phyloP scores from a whole-genome alignment of 2,113 vertebrate species.

The Pseudonaja textilis region DNA sequence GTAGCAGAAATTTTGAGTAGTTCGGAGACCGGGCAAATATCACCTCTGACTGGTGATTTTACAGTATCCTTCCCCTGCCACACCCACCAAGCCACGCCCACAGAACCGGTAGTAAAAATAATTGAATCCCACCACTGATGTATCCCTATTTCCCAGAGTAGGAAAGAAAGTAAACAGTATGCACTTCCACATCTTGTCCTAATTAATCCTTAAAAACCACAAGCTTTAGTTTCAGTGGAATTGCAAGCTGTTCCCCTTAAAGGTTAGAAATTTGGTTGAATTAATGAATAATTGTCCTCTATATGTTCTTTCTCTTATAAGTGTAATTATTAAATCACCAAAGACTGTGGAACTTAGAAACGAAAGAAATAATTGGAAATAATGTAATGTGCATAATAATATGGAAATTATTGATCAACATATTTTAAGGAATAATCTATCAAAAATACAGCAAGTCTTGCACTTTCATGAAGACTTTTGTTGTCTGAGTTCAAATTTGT shows the following conservation, averaged over 20 bases:
- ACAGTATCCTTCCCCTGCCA: too few relatives aligned
- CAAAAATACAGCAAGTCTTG: not conserved
- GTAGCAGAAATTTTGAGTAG: too few relatives aligned
- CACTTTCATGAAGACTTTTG: not conserved
- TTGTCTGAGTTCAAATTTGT: conserved; percentile 1
- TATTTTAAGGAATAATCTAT: not conserved
- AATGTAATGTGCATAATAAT: conserved; percentile 4
- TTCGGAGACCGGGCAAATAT: too few relatives aligned
- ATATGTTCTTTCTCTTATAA: not conserved
- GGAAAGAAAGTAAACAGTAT: not conserved
- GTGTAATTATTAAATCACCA: not conserved
- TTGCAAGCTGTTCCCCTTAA: not conserved
- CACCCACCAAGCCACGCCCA: too few relatives aligned
- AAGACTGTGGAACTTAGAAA: not conserved
- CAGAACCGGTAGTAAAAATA: too few relatives aligned
- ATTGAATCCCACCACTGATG: too few relatives aligned
- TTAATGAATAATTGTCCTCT: not conserved
- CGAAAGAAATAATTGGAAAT: not conserved
- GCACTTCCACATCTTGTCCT: not conserved
- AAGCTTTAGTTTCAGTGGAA: conserved; percentile 1
- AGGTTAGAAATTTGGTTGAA: conserved; percentile 3
- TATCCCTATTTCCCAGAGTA: not conserved
- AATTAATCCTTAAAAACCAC: not conserved
- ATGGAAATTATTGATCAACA: not conserved
- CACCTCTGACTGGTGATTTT: too few relatives aligned